Conservation (phyloP, 92 coral and sea anemone genomes). For the Parazoanthus atlanticus region DNA sequence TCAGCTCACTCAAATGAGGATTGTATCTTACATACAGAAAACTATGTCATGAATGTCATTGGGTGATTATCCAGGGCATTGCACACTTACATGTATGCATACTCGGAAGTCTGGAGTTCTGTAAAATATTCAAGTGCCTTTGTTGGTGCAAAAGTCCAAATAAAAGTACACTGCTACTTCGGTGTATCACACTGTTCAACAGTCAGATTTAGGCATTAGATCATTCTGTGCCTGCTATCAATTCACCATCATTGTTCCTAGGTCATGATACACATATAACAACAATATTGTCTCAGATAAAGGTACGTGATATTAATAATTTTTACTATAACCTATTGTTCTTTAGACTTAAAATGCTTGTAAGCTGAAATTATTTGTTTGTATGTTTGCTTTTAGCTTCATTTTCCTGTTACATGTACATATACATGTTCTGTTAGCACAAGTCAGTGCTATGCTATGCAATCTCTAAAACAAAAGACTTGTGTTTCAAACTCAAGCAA, state of each 20-base stretch:
- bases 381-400: background rate
- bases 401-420: background rate
- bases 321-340: background rate
- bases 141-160: background rate
- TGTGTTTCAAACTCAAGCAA: too few relatives aligned
- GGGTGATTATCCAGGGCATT: background rate
- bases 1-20: too few relatives aligned
- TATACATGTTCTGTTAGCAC: background rate
- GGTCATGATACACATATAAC: constrained; percentile 70
- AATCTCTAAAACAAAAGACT: too few relatives aligned
- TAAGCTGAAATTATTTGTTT: background rate
- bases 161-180: too few relatives aligned
- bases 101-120: too few relatives aligned
- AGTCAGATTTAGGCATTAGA: background rate
- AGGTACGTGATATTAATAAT: constrained; percentile 39
- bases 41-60: too few relatives aligned
- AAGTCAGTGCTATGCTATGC: too few relatives aligned
- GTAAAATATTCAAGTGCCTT: background rate
- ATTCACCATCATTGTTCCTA: background rate
- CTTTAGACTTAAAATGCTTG: background rate
- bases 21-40: too few relatives aligned
- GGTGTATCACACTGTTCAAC: background rate
- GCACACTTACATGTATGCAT: too few relatives aligned
- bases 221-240: background rate
- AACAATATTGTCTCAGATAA: constrained; percentile 62